Percentiles rank a stretch among this genome's conserved stretches.
phyloP scores from a whole-genome alignment of 2,888 invertebrate genomes.

The Pseudeuparius sepicola region DNA sequence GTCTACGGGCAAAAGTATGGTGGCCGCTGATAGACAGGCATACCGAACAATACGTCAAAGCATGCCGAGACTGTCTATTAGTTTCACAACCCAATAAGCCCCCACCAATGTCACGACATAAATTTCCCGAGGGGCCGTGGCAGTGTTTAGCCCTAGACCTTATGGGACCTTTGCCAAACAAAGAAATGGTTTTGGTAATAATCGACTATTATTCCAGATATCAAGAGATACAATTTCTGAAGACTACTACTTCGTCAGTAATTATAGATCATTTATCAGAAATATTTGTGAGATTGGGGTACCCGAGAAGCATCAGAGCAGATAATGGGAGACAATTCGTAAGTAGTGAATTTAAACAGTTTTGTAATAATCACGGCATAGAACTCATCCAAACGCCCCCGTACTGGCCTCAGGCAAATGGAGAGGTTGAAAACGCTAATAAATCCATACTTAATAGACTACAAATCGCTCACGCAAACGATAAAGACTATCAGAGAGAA shows the following conservation, averaged over 20 bases:
- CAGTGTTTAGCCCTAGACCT: conserved; percentile 23
- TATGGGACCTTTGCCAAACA: conserved; percentile 22
- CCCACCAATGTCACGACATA: conserved; percentile 20
- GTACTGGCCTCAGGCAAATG: conserved; percentile 25
- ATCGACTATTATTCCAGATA: too few relatives aligned
- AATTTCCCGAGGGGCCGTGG: conserved; percentile 21
- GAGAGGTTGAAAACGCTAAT: too few relatives aligned
- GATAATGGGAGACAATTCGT: conserved; percentile 20
- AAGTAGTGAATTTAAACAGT: conserved; percentile 18
- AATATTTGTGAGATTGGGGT: conserved; percentile 16
- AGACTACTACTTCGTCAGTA: conserved; percentile 12
- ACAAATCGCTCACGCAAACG: conserved; percentile 16
- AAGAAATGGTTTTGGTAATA: conserved; percentile 17
- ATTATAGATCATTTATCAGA: conserved; percentile 16
- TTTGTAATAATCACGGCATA: conserved; percentile 16
- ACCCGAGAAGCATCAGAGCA: conserved; percentile 15
- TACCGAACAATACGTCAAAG: conserved; percentile 16
- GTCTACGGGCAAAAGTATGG: too few relatives aligned
- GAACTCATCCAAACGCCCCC: conserved; percentile 17
- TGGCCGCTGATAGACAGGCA: conserved; percentile 19
- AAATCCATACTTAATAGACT: conserved; percentile 24
- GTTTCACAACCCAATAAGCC: conserved; percentile 18
- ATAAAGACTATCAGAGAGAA: conserved; percentile 18
- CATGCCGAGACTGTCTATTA: conserved; percentile 18
- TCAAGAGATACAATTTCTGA: conserved; percentile 16